A percentile compares a stretch with the other conserved stretches of the same genome.
Conservation (phyloP, 2,888 invertebrate species). For the Oxytorus armatus region DNA sequence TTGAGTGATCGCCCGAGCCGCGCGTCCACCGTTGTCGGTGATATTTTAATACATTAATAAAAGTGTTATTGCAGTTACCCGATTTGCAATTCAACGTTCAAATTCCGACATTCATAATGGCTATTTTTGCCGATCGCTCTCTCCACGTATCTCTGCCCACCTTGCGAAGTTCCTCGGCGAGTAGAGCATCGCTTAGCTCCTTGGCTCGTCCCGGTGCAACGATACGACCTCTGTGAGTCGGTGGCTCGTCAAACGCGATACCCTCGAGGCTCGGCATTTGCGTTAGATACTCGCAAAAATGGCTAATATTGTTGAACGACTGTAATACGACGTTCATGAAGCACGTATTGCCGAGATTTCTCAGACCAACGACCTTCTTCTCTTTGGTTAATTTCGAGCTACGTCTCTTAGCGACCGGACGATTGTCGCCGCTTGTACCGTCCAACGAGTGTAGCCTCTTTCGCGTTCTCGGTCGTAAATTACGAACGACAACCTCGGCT, state of each 20-base stretch:
- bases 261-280: conserved; percentile 90
- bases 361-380: conserved; percentile 89
- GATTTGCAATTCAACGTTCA: too few relatives aligned
- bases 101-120: too few relatives aligned
- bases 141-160: too few relatives aligned
- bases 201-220: conserved; percentile 87
- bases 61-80: too few relatives aligned
- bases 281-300: conserved; percentile 93
- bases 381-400: conserved; percentile 86
- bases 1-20: too few relatives aligned
- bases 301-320: conserved; percentile 93
- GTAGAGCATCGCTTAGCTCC: conserved; percentile 89
- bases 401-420: conserved; percentile 79
- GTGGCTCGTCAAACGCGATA: conserved; percentile 81
- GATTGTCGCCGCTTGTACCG: conserved; percentile 86
- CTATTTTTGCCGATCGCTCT: too few relatives aligned
- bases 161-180: conserved; percentile 93
- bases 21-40: too few relatives aligned
- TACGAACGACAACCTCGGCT: conserved; percentile 86
- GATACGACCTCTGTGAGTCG: conserved; percentile 83
- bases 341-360: conserved; percentile 94
- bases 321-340: conserved; percentile 95
- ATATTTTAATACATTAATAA: too few relatives aligned
- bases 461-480: conserved; percentile 87
- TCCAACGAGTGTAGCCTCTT: conserved; percentile 87